Conservation (phyloP, 2,888 invertebrate species). For the Limnephilus lunatus region DNA sequence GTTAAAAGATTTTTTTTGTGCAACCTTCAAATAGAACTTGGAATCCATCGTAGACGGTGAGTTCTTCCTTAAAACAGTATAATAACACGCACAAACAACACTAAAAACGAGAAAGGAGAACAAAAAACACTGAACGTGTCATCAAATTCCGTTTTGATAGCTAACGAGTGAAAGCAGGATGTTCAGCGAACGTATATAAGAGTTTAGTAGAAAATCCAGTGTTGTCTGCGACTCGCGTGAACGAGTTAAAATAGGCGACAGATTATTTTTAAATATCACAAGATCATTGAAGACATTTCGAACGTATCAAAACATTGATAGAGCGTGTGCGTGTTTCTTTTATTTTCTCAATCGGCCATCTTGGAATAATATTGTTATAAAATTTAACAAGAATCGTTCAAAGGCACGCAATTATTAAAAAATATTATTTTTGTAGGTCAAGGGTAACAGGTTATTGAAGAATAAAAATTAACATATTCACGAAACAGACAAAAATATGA, state of each 20-base stretch:
- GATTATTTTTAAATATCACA: conserved; percentile 24
- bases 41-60: neutral
- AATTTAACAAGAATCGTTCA: neutral
- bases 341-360: neutral
- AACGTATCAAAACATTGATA: neutral
- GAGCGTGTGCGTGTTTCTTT: neutral
- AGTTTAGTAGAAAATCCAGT: conserved; percentile 8
- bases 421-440: neutral
- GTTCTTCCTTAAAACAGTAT: neutral
- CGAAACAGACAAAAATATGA: neutral
- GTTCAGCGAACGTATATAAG: neutral
- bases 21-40: neutral
- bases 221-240: neutral
- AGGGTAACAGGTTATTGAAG: neutral
- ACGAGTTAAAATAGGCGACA: conserved; percentile 15
- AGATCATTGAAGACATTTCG: conserved; percentile 1
- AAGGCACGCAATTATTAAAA: neutral
- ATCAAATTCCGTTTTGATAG: neutral
- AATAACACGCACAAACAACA: neutral
- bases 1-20: neutral
- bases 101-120: neutral
- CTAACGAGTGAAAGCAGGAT: neutral
- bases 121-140: neutral
- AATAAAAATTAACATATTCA: neutral
- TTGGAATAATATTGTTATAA: neutral